Percentiles rank a stretch among this genome's conserved stretches.
phyloP scores from a whole-genome alignment of 2,797 vertebrate species.

The Hydrolagus colliei region DNA sequence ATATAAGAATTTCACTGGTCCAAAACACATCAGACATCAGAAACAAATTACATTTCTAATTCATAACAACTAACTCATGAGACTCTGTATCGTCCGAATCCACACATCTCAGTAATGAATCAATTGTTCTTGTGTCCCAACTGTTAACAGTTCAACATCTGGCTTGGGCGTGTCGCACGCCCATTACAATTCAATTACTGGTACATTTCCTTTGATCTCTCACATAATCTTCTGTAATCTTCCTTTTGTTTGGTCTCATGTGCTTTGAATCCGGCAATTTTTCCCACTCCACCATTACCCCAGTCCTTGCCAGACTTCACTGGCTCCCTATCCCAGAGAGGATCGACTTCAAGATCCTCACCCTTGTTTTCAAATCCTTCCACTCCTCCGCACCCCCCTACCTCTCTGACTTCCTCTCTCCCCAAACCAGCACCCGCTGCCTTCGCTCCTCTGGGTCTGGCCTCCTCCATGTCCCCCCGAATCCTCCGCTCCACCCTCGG shows the following conservation, averaged over 20 bases:
- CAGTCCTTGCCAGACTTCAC: no score
- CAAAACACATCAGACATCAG: neutral
- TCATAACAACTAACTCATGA: conserved; percentile 4
- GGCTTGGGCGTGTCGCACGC: neutral
- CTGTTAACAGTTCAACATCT: neutral
- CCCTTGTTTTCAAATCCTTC: no score
- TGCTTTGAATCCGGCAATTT: neutral
- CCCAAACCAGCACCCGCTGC: no score
- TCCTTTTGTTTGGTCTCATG: neutral
- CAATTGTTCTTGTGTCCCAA: neutral
- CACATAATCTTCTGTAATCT: neutral
- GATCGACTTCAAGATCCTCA: no score
- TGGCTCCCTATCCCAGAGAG: no score
- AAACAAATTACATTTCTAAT: neutral
- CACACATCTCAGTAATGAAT: neutral
- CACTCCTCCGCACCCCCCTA: no score
- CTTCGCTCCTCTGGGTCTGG: no score
- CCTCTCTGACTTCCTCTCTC: no score
- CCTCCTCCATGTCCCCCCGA: no score
- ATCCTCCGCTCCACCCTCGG: no score
- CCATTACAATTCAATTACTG: neutral
- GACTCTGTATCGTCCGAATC: neutral
- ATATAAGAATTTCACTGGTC: neutral
- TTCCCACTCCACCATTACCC: no score
- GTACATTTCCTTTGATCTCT: neutral